Evolutionary conservation across 2,113 vertebrate genomes (phyloP), one percentile per base, ranked within the genome.

Genomic region (Dasyprocta punctata): DNA sequence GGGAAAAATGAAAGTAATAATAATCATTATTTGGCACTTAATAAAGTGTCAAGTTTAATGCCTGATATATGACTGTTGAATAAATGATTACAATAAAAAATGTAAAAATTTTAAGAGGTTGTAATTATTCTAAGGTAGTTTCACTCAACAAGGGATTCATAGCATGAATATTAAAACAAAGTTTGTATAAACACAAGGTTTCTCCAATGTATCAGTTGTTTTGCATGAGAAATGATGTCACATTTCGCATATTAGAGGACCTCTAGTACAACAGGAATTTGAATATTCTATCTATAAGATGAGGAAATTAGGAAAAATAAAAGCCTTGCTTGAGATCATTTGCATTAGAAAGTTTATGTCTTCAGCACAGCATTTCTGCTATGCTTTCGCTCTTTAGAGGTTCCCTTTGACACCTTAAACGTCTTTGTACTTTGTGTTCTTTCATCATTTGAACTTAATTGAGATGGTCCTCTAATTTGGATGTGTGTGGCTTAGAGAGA

Each of bases 71-170:
- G 24, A 71, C n/a, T 83, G 10, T 47, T 89, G 16, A 96, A 41
- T 73, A 89, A 92, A 85, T 89, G 78, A 86, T 41, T 69, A 33
- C 47, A 14, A 33, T 77, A 73, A 94, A 60, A 94, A 94, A 65
- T 58, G 14, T 80, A 78, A 97, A 95, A 94, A 73, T 89, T 92
- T 30, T 88, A 44, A 87, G 92, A 58, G 49, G 11, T 69, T 85
- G 12, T 86, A 60, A 94, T 94, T 82, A 90, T 90, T 87, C n/a
- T 96, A 92, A 71, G 75, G 38, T 65, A 52, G 60, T 92, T 92
- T 90, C 33, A 90, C 6, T 13, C 44, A 41, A 81, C n/a, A 33
- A 56, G n/a, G 38, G 28, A n/a, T 60, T 75, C 36, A 95, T 28
- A 91, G 56, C 4, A 30, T 65, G 41, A 52, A 80, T 86, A 93